Conservation (phyloP, 2,797 vertebrate species). For the Fratercula arctica region DNA sequence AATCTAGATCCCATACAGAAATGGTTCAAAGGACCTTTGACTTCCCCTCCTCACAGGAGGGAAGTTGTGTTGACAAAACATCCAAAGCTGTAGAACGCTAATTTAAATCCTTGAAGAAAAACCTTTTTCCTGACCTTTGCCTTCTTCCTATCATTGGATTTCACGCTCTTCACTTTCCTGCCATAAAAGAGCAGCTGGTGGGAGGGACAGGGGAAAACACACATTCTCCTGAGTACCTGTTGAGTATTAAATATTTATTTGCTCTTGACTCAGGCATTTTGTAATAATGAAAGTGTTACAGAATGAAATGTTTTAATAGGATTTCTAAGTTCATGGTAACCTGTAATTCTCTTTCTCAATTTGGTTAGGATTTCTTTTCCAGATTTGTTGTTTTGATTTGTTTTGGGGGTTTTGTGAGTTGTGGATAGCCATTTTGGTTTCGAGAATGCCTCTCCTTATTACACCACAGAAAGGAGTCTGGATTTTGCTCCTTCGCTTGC, state of each 20-base stretch:
- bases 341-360: not conserved
- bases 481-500: not conserved
- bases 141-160: slow-evolving; percentile 62
- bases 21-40: slow-evolving; percentile 54
- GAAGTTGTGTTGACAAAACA: slow-evolving; percentile 67
- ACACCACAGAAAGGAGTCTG: not conserved
- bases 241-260: slow-evolving; percentile 50
- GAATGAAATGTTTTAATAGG: not conserved
- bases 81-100: slow-evolving; percentile 46
- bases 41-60: slow-evolving; percentile 44
- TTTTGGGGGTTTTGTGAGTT: not conserved
- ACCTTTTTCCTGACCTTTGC: slow-evolving; percentile 65
- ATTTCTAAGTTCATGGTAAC: not conserved
- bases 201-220: slow-evolving; percentile 2
- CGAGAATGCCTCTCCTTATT: not conserved
- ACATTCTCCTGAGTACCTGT: slow-evolving; percentile 47
- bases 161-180: slow-evolving; percentile 60
- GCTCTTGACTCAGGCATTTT: not conserved
- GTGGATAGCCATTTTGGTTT: not conserved
- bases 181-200: slow-evolving; percentile 65
- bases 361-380: slow-evolving; percentile 16
- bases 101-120: slow-evolving; percentile 63
- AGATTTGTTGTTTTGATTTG: not conserved
- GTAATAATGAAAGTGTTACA: not conserved
- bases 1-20: slow-evolving; percentile 45